Evolutionary conservation across 2,797 vertebrate species (phyloP), one percentile per base, ranked within the genome.

Genomic region (Hapalemur alaotrensis): DNA sequence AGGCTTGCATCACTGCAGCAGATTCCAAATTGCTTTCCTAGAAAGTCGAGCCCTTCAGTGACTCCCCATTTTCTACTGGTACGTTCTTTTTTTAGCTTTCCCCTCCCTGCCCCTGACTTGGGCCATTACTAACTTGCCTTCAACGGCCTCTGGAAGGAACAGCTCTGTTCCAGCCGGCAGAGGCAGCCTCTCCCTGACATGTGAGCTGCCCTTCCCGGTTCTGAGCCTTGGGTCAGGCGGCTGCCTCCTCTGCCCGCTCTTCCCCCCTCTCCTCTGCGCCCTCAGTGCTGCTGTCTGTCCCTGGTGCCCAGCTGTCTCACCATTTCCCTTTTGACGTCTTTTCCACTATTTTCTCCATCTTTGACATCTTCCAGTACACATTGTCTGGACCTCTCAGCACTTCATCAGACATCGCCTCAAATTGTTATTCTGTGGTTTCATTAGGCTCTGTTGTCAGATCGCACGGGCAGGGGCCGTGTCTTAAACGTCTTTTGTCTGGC

Each of bases 391-490:
- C 32, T 54, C n/a, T 54, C 48, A 9, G 81, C 25, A 25, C 70
- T 87, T 76, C 80, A 78, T 97, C 76, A 87, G 41, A 78, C 41
- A 41, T 61, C 73, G 52, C 35, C 72, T 84, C 32, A 78, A 93
- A 73, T 93, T 85, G 54, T 88, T 95, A 87, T 63, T 79, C 57
- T 80, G 30, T 59, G 50, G 69, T 72, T 89, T 95, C 87, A 80
- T 97, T 89, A 97, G 54, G 46, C 79, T 85, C 75, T 89, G 30
- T 86, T 96, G 92, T 92, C 38, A 57, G 83, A 41, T 59, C 32
- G 70, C 11, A 0, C 54, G 13, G 73, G 48, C 85, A 82, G 28
- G 63, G 52, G 18, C 78, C 23, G 5, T 35, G 46, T 52, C 83
- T 95, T 87, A 32, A 18, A 38, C 85, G 79, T 94, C 63, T 35